These are phyloP conservation scores for Pimpla rufipes DNA, from an alignment of 2,888 invertebrate species.

Conservation along the genomic window DNA sequence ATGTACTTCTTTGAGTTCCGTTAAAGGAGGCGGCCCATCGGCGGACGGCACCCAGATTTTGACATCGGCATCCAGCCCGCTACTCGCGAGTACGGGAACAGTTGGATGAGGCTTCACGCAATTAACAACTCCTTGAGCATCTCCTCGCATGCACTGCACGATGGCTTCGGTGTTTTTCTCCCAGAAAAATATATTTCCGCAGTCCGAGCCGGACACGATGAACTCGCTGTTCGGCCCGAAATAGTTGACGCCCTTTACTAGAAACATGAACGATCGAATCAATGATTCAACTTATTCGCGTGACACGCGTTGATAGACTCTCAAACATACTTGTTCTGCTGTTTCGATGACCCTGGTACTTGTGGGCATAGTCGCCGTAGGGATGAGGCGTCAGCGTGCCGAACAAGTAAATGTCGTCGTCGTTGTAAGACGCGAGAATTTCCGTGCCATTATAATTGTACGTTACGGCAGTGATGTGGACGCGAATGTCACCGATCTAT, in stretches of 20 bases:
- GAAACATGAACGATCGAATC: constrained; percentile 68
- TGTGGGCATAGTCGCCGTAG: constrained; percentile 85
- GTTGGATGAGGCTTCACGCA: constrained; percentile 96
- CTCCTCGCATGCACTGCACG: constrained; percentile 95
- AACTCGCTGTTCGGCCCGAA: constrained; percentile 97
- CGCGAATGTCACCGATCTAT: constrained; percentile 81
- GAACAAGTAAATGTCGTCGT: constrained; percentile 96
- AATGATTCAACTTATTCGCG: not conserved
- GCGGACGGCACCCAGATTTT: constrained; percentile 96
- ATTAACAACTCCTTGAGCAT: constrained; percentile 95
- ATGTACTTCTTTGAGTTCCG: constrained; percentile 70
- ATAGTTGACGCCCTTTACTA: constrained; percentile 96
- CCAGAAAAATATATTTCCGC: constrained; percentile 96
- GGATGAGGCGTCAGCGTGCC: constrained; percentile 87
- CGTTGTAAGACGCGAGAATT: constrained; percentile 97
- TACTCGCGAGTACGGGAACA: constrained; percentile 94
- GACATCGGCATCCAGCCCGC: constrained; percentile 96
- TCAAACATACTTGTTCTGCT: constrained; percentile 76
- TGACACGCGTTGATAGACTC: not conserved
- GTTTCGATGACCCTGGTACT: constrained; percentile 88
- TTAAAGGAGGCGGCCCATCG: constrained; percentile 85
- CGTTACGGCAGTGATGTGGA: constrained; percentile 94
- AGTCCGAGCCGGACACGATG: constrained; percentile 97
- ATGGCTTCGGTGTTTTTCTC: constrained; percentile 95
- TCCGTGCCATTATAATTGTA: constrained; percentile 97